These are phyloP conservation scores for Halyomorpha halys DNA, from an alignment of 1,140 invertebrate species.

Conservation along the genomic window DNA sequence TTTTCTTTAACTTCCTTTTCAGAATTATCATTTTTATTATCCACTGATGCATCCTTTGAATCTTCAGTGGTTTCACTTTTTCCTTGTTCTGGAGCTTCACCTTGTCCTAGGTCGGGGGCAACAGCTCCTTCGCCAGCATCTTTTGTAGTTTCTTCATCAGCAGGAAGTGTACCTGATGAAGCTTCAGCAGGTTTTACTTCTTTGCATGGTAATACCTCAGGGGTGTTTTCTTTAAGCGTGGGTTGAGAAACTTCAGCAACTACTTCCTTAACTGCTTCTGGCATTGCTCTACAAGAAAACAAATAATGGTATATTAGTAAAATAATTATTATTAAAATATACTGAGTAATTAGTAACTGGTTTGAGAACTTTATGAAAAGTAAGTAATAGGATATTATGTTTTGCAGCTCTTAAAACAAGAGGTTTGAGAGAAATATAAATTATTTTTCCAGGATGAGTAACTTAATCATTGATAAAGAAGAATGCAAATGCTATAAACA, in stretches of 20 bases:
- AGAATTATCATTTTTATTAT: background rate
- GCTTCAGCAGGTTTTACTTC: slow-evolving; percentile 2
- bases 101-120: background rate
- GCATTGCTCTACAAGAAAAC: slow-evolving; percentile 13
- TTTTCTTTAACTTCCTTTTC: background rate
- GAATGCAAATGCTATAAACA: no score
- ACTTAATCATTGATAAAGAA: no score
- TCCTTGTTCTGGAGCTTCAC: background rate
- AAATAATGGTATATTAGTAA: background rate
- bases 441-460: no score
- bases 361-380: no score
- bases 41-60: background rate
- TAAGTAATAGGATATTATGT: no score
- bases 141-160: slow-evolving; percentile 1
- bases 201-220: background rate
- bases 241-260: background rate
- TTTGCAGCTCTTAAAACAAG: no score
- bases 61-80: background rate
- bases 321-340: background rate
- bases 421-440: no score
- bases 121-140: slow-evolving; percentile 5
- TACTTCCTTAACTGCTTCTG: slow-evolving; percentile 22
- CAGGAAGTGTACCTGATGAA: slow-evolving; percentile 9
- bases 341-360: no score
- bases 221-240: background rate